Conservation (phyloP, 2,113 vertebrate species). For the Poicephalus meyeri region DNA sequence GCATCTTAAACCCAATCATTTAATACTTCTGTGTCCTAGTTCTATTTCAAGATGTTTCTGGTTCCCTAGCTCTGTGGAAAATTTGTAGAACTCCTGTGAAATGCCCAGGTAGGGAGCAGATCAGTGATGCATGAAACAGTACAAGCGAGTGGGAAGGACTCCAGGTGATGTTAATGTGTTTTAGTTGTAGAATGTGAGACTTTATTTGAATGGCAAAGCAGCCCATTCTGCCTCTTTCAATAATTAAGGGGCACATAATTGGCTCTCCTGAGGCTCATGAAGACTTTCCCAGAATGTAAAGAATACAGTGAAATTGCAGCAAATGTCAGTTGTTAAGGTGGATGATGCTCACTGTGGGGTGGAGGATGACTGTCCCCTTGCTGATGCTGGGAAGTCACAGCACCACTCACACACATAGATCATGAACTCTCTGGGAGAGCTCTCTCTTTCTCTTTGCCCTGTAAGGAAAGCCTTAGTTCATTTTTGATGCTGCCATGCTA, state of each 20-base stretch:
- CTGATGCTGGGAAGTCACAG: neutral
- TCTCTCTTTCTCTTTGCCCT: neutral
- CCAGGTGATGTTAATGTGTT: neutral
- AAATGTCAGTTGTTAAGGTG: neutral
- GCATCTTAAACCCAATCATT: neutral
- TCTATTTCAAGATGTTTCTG: neutral
- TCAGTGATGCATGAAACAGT: neutral
- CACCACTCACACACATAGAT: accelerated
- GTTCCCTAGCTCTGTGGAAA: neutral
- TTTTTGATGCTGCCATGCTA: neutral
- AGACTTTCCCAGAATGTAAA: neutral
- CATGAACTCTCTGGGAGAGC: neutral
- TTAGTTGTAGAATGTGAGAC: accelerated
- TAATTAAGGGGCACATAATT: neutral
- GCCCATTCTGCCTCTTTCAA: neutral
- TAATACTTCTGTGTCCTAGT: neutral
- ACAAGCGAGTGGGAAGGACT: neutral
- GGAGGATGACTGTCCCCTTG: neutral
- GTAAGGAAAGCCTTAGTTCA: neutral
- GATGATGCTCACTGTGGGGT: neutral
- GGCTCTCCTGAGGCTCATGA: neutral
- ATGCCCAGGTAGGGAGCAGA: neutral
- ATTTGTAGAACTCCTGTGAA: neutral
- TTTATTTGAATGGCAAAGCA: neutral
- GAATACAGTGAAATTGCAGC: neutral